These are phyloP conservation scores for Torymus aiolomorphi DNA, from an alignment of 2,888 invertebrate genomes.

Conservation along the genomic window DNA sequence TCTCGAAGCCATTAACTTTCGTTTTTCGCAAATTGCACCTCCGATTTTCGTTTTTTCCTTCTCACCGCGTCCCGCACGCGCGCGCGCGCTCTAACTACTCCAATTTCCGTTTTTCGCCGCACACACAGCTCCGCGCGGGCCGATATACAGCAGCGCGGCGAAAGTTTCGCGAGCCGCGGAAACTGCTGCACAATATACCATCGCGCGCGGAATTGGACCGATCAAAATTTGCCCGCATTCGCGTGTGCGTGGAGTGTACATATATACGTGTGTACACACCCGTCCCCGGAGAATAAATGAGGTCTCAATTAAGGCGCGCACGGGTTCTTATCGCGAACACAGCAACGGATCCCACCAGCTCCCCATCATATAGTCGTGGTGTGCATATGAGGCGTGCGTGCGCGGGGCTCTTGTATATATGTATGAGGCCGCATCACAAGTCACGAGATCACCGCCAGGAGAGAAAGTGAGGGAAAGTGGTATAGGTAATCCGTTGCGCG, in stretches of 20 bases:
- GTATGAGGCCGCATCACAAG: not conserved
- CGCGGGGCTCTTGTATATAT: not conserved
- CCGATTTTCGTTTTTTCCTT: no score
- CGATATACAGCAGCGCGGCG: no score
- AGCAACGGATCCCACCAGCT: slow-evolving; percentile 70
- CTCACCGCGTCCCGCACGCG: no score
- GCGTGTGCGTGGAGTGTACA: not conserved
- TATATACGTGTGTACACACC: not conserved
- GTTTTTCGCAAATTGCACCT: no score
- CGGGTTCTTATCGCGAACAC: slow-evolving; percentile 68
- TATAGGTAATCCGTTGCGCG: no score
- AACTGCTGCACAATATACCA: no score
- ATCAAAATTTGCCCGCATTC: slow-evolving; percentile 20
- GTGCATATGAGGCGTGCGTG: slow-evolving; percentile 9
- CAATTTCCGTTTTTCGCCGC: no score
- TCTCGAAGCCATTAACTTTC: no score
- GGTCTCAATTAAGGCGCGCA: slow-evolving; percentile 59
- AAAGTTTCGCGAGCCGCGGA: no score
- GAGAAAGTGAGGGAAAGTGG: no score
- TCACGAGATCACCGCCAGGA: slow-evolving; percentile 36
- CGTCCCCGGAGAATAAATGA: not conserved
- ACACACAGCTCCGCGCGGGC: no score
- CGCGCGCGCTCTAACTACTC: no score
- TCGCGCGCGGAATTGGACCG: not conserved
- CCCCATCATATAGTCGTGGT: slow-evolving; percentile 43